Evolutionary conservation across 1,140 invertebrate genomes (phyloP), one percentile per base, ranked within the genome.

Genomic region (Bombus polaris): DNA sequence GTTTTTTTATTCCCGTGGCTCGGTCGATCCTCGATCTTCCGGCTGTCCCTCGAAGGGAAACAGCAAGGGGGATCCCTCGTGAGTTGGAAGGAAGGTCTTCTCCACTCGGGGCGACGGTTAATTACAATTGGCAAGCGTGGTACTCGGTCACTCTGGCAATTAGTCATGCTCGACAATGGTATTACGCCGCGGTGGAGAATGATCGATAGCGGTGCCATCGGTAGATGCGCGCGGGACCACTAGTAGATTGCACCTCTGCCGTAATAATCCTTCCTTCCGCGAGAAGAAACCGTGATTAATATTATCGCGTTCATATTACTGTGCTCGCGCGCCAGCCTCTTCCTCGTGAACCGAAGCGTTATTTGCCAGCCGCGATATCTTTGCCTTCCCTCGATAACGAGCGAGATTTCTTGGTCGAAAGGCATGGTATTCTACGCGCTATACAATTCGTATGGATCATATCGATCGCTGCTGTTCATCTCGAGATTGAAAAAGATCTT

Each of bases 271-370:
- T 77, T 62, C 89, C 82, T 81, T 76, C 75, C 71, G 66, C 76
- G 81, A 59, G 81, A 86, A 90, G 85, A 88, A 91, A 90, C 78
- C 53, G 89, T 93, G 92, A 93, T 94, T 92, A 92, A 94, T 94
- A 90, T 87, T 79, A 87, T 83, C 85, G 65, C 85, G 71, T 72
- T 75, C 81, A 32, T 57, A 57, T 68, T 66, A 35, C 25, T 28
- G 39, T 4, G n/a, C 25, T 6, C 18, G n/a, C 25, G 44, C 37
- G 53, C 66, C 2, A 62, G 28, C 59, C 37, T 32, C n/a, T 35
- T 47, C 28, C 35, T 35, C n/a, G 39, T 22, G 71, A 62, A 37
- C 66, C 77, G 8, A n/a, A 5, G 32, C 15, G 25, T 42, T 71
- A 37, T 81, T 39, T 66, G 44, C 35, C 75, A 86, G 72, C 47